Conservation (phyloP, 2,113 vertebrate genomes). For the Crotalus helleri region DNA sequence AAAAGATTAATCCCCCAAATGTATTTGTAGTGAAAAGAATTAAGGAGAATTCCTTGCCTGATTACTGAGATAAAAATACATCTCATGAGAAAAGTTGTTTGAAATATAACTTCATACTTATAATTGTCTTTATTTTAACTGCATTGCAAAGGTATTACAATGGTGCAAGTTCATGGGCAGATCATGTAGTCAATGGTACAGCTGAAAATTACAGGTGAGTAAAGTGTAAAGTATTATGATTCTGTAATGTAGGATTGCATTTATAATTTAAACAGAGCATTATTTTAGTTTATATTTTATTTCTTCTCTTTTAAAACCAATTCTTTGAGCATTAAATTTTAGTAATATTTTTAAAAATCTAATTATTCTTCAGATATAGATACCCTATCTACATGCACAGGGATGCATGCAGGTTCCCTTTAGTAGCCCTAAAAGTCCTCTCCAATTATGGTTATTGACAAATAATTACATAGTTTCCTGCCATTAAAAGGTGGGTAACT, state of each 20-base stretch:
- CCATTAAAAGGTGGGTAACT: neutral
- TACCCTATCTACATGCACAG: neutral
- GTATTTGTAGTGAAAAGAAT: neutral
- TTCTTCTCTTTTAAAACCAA: neutral
- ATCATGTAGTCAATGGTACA: slow-evolving; percentile 76
- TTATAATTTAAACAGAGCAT: slow-evolving; percentile 23
- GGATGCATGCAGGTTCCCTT: neutral
- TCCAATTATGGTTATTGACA: neutral
- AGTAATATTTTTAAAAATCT: neutral
- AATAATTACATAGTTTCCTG: neutral
- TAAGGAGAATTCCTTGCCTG: neutral
- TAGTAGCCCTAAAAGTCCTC: neutral
- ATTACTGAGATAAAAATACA: slow-evolving; percentile 19
- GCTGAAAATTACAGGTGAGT: slow-evolving; percentile 71
- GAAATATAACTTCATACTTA: slow-evolving; percentile 31
- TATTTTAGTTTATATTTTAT: slow-evolving; percentile 28
- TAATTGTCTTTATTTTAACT: slow-evolving; percentile 70
- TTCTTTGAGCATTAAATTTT: neutral
- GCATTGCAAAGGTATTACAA: slow-evolving; percentile 72
- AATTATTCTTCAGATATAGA: neutral
- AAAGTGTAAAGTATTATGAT: slow-evolving; percentile 51
- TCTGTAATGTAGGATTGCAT: slow-evolving; percentile 30
- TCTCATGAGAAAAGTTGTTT: slow-evolving; percentile 32
- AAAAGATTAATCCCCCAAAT: neutral
- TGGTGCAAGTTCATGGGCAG: slow-evolving; percentile 75